Conservation (phyloP, 2,113 vertebrate genomes). For the Larimichthys polyactis region DNA sequence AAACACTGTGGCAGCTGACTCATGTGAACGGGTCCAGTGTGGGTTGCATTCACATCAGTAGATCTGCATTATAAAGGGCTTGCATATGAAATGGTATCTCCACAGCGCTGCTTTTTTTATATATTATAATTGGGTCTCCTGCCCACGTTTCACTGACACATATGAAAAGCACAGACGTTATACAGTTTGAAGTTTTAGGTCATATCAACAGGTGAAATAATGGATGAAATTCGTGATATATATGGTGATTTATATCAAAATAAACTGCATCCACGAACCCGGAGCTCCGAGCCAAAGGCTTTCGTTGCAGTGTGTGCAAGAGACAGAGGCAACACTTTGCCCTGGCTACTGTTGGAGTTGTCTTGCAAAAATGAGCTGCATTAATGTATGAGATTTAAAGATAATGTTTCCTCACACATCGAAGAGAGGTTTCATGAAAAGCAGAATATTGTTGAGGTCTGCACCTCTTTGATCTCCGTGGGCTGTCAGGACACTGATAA, state of each 20-base stretch:
- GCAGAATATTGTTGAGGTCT: not conserved
- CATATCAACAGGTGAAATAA: not conserved
- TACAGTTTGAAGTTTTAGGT: not conserved
- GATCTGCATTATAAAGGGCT: too few relatives aligned
- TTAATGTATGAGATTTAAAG: not conserved
- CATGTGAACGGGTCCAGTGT: too few relatives aligned
- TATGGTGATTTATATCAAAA: not conserved
- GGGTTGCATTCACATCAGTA: too few relatives aligned
- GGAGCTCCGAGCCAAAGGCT: not conserved
- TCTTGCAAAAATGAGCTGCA: not conserved
- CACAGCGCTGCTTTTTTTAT: too few relatives aligned
- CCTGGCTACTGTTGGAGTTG: not conserved
- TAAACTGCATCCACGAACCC: not conserved
- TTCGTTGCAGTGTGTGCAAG: not conserved
- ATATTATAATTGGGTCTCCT: too few relatives aligned
- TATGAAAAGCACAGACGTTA: not conserved
- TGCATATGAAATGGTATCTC: too few relatives aligned
- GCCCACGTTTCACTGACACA: not conserved
- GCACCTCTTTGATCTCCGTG: not conserved
- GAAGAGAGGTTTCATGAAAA: not conserved
- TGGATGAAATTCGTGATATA: not conserved
- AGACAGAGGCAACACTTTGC: not conserved
- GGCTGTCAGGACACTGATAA: not conserved
- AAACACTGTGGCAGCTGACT: too few relatives aligned
- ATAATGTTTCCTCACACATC: not conserved